Conservation (phyloP, 2,888 invertebrate species). For the Phytoseiulus persimilis region DNA sequence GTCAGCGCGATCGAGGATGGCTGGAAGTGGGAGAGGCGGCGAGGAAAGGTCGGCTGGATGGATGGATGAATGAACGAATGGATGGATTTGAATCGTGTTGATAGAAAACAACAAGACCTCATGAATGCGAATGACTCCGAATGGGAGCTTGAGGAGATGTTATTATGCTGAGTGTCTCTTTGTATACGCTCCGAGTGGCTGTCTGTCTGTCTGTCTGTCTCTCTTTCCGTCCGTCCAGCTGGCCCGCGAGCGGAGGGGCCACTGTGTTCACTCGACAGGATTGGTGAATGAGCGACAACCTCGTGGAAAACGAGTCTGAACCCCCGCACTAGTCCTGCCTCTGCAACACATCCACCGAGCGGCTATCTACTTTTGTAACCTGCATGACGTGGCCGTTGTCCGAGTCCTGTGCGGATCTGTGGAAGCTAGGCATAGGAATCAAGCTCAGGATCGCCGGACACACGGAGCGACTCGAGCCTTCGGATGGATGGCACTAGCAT, state of each 20-base stretch:
- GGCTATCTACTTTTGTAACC: too few relatives aligned
- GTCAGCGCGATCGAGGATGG: neutral
- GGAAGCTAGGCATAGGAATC: too few relatives aligned
- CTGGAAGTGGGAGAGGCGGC: neutral
- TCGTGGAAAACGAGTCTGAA: too few relatives aligned
- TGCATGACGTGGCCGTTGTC: too few relatives aligned
- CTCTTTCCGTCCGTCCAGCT: neutral
- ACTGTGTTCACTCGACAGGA: neutral
- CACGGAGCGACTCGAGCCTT: neutral
- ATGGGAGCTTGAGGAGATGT: neutral
- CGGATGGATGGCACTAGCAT: neutral
- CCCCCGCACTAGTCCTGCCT: too few relatives aligned
- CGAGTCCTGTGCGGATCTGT: too few relatives aligned
- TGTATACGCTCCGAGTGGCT: neutral
- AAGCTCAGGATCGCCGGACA: neutral
- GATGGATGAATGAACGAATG: neutral
- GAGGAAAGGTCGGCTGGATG: neutral
- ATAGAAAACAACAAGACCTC: neutral
- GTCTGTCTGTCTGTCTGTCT: neutral
- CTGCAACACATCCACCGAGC: too few relatives aligned
- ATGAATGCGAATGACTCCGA: neutral
- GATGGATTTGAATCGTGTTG: neutral
- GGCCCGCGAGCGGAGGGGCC: neutral
- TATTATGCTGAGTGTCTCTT: conserved; percentile 5
- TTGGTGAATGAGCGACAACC: neutral